Evolutionary conservation across 1,140 invertebrate genomes (phyloP), one percentile per base, ranked within the genome.

Genomic region (Lordiphosa collinella): DNA sequence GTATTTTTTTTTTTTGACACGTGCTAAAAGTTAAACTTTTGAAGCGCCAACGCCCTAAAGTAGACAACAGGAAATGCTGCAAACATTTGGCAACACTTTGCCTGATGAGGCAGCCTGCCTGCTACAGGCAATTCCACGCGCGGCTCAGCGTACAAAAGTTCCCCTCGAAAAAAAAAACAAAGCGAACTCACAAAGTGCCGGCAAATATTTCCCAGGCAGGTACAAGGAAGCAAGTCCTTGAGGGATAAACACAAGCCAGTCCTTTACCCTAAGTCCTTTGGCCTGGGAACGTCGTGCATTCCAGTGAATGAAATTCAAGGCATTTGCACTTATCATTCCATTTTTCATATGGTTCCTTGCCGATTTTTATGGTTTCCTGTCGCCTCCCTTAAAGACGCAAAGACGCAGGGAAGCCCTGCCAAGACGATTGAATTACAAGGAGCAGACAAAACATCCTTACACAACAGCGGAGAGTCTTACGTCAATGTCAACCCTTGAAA

Each of bases 331-430:
- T 66, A 82, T 86, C 73, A 82, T 82, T 70, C 6, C 76, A 68
- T 76, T 82, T 72, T 72, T 72, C 78, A 80, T 80, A 63, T 63
- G 50, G 22, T 35, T 31, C 36, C 43, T 58, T n/a, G 37, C 75
- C 51, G 72, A 86, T 82, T 86, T 86, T 56, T 86, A 86, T 78
- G 82, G 82, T 65, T 86, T 86, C 82, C 82, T 86, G 82, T 79
- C 44, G 61, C 41, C 67, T 8, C 7, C 62, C 66, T 70, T 62
- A 43, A 70, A 70, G 66, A 70, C 66, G 64, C 22, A 43, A 70
- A 70, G 66, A 70, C 66, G 64, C 22, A 25, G 60, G 62, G 76
- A 80, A 84, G 76, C 78, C 76, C 67, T 76, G 62, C 34, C 35
- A 36, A 52, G 44, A 52, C 66, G 66, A 80, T 84, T 76, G 59